These are phyloP conservation scores for Bucorvus abyssinicus DNA, from an alignment of 2,797 vertebrate species.

Conservation along the genomic window DNA sequence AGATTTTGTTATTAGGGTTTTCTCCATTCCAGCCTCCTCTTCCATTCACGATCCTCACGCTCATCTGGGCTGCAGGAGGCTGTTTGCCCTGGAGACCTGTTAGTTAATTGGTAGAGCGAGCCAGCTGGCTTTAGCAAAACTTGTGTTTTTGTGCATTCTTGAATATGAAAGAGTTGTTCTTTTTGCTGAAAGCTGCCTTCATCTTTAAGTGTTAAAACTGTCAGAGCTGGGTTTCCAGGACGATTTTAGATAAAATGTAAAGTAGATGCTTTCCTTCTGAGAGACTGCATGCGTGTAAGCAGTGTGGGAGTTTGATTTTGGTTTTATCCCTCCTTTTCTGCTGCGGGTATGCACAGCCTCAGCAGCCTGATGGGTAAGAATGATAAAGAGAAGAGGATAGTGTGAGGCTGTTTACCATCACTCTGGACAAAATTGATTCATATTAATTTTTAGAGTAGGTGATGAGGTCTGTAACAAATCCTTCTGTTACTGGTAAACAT, in stretches of 20 bases:
- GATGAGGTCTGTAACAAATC: background rate
- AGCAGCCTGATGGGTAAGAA: background rate
- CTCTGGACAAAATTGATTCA: background rate
- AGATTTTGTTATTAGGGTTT: background rate
- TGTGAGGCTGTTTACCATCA: background rate
- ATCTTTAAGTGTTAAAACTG: background rate
- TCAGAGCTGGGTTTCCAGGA: background rate
- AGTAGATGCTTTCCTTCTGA: background rate
- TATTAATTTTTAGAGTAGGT: background rate
- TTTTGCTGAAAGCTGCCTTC: background rate
- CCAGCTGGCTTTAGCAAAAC: background rate
- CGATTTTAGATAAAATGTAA: background rate
- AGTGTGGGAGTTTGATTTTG: background rate
- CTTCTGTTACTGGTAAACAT: background rate
- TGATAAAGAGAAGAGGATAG: background rate
- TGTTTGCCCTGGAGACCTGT: background rate
- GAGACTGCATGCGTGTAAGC: background rate
- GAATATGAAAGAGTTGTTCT: background rate
- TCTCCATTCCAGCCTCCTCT: background rate
- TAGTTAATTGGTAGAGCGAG: fast-evolving
- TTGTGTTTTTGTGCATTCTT: background rate
- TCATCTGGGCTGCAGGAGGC: background rate
- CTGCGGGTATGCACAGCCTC: background rate
- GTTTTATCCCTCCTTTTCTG: background rate
- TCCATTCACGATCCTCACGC: background rate